Evolutionary conservation across 1,140 invertebrate genomes (phyloP), one percentile per base, ranked within the genome.

Genomic region (Bilobella aurantiaca): DNA sequence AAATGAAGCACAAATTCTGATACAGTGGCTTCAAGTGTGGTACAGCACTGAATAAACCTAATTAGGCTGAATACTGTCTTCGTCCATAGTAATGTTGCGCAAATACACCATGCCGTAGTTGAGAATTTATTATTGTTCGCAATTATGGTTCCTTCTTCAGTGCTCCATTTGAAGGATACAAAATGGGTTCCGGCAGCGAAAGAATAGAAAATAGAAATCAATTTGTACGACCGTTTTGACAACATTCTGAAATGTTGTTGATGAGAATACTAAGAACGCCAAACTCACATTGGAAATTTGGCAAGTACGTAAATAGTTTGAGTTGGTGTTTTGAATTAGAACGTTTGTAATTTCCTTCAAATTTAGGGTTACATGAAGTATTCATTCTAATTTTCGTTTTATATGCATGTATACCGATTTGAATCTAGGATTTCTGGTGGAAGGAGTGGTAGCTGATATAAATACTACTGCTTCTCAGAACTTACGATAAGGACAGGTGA

Each of bases 1-100:
- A 42, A 60, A 21, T 65, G 64, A 23, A 65, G 27, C 16, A 46
- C 34, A 21, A 65, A 29, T 32, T 65, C 58, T 16, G 42, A 56
- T 23, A 60, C 21, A 1, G 32, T 61, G 16, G 60, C 58, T 18
- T 65, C 58, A 42, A 61, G 34, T 31, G 49, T 49, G 12, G 25
- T 21, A 53, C 42, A 65, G n/a, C 25, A 49, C 25, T 65, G 64
- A 32, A 59, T 46, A 21, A 65, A 28, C 16, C 64, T 14, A 21
- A 65, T 53, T 2, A 58, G 49, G 28, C 49, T 30, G 42, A 46
- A 32, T 21, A 60, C 25, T 2, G 60, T 60, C 47, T 65, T 65
- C 0, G 53, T 29, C 64, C 64, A 65, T 58, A 65, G 59, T 29
- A 61, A 32, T 29, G 25, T 12, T 0, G 42, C 58, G 34, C 57